These are phyloP conservation scores for Brachionus rotundiformis DNA, from an alignment of 1,140 invertebrate species.

Conservation along the genomic window DNA sequence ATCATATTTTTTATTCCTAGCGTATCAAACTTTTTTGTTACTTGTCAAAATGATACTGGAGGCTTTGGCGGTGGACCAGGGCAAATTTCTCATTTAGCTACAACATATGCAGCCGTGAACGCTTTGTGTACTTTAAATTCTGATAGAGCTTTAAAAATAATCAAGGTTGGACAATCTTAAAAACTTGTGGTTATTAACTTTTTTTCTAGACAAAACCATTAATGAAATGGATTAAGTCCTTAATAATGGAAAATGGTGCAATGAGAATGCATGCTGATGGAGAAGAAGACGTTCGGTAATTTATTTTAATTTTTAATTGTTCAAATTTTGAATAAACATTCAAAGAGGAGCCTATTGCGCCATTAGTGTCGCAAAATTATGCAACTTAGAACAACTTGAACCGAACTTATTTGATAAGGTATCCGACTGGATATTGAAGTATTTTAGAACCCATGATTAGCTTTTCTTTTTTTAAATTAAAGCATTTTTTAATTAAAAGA, in stretches of 20 bases:
- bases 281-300: conserved; percentile 81
- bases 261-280: conserved; percentile 68
- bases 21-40: conserved; percentile 64
- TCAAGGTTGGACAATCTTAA: conserved; percentile 69
- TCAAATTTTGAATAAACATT: background rate
- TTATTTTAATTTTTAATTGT: background rate
- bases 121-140: conserved; percentile 84
- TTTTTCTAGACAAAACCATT: conserved; percentile 61
- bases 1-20: conserved; percentile 62
- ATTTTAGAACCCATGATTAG: conserved; percentile 53
- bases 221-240: conserved; percentile 7
- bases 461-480: background rate
- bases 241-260: conserved; percentile 13
- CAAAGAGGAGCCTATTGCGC: conserved; percentile 88
- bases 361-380: conserved; percentile 79
- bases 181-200: background rate
- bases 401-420: conserved; percentile 75
- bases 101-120: conserved; percentile 94
- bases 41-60: conserved; percentile 78
- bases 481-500: background rate
- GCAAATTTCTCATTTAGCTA: conserved; percentile 86
- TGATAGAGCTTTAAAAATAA: conserved; percentile 78
- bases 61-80: conserved; percentile 88
- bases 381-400: conserved; percentile 76
- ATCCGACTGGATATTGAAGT: conserved; percentile 82